Percentiles rank a stretch among this genome's conserved stretches.
Evolutionary conservation across 2,113 vertebrate genomes (phyloP).

Genomic region (Thermophis baileyi): DNA sequence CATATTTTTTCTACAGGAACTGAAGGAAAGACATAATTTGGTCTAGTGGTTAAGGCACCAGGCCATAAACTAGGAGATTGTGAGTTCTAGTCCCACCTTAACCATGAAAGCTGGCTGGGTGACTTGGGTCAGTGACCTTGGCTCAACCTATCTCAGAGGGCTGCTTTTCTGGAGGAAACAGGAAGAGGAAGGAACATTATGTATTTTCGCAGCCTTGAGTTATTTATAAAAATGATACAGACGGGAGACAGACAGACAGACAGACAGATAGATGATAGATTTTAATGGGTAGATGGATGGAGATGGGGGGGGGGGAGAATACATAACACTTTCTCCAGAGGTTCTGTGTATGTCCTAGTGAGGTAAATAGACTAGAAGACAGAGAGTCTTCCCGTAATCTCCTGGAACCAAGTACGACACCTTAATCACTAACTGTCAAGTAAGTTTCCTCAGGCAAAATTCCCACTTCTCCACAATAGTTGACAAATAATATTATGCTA

Average conservation of each 20-base stretch:
- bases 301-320: not conserved
- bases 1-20: not conserved
- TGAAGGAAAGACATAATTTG: not conserved
- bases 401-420: not conserved
- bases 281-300: not conserved
- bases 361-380: not conserved
- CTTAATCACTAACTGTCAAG: not conserved
- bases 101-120: not conserved
- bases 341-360: not conserved
- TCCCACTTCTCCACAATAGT: not conserved
- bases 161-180: not conserved
- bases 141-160: not conserved
- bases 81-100: not conserved
- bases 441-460: not conserved
- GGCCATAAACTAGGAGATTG: not conserved
- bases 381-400: not conserved
- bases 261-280: not conserved
- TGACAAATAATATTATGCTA: not conserved
- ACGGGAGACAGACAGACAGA: not conserved
- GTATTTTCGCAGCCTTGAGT: not conserved
- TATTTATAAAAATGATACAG: not conserved
- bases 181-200: not conserved
- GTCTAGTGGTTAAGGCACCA: not conserved
- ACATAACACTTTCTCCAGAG: not conserved
- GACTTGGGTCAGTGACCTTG: not conserved